A percentile compares a stretch with the other conserved stretches of the same genome.
phyloP scores from a whole-genome alignment of 1,140 invertebrate genomes.

The Drosophila nigrodunni region DNA sequence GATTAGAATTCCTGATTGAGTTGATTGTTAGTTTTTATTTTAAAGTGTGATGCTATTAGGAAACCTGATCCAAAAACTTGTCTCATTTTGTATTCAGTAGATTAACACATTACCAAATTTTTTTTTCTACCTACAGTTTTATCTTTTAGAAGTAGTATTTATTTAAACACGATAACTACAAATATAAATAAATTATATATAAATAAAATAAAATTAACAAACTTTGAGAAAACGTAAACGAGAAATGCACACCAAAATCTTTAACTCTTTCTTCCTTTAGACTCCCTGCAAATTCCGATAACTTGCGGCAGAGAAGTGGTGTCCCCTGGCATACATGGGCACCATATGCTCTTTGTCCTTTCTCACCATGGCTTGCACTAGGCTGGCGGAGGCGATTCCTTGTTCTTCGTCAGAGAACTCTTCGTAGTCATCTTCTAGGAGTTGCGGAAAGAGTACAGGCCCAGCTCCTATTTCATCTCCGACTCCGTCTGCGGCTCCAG shows the following conservation, averaged over 20 bases:
- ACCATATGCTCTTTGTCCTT: conserved; percentile 78
- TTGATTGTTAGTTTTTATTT: no score
- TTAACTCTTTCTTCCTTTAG: conserved; percentile 6
- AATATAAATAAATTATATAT: conserved; percentile 67
- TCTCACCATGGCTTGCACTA: conserved; percentile 78
- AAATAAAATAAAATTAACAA: conserved; percentile 65
- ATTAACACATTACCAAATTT: not conserved
- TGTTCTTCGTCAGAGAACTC: conserved; percentile 61
- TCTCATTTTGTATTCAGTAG: not conserved
- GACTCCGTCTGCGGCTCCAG: conserved; percentile 5
- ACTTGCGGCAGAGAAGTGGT: conserved; percentile 52
- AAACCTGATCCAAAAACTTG: no score
- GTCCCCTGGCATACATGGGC: conserved; percentile 74
- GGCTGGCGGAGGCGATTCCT: conserved; percentile 66
- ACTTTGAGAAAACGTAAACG: conserved; percentile 42
- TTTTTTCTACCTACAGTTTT: not conserved
- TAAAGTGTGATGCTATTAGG: no score
- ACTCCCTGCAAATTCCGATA: conserved; percentile 55
- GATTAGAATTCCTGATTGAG: no score
- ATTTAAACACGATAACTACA: conserved; percentile 47
- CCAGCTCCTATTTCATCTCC: conserved; percentile 6
- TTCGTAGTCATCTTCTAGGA: conserved; percentile 48
- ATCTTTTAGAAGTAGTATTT: conserved; percentile 5
- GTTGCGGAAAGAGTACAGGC: conserved; percentile 65
- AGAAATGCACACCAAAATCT: conserved; percentile 20